Evolutionary conservation across 2,888 invertebrate genomes (phyloP), one percentile per base, ranked within the genome.

Genomic region (Muscina levida): DNA sequence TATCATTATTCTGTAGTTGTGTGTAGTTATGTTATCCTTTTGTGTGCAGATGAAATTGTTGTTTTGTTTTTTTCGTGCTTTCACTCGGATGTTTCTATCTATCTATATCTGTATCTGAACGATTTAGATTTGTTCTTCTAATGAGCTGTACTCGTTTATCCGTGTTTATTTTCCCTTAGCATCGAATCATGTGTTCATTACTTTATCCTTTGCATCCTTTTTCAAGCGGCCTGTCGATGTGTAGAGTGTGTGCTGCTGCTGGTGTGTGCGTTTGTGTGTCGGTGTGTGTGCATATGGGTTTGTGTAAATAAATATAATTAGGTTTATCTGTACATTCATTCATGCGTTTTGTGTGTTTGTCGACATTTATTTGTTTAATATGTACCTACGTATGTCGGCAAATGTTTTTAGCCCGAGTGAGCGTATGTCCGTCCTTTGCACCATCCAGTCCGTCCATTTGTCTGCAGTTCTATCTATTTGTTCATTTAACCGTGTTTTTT

Each of bases 251-350:
- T n/a, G n/a, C n/a, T n/a, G n/a, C n/a, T n/a, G n/a, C 15, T 72
- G 56, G 56, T 51, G 44, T 10, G 1, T 42, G 10, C 11, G 6
- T 15, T 5, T 17, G 42, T 22, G n/a, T 51, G 22, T 76, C 68
- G 22, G 56, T 71, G 59, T 75, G 44, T 68, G 74, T 57, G 65
- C 13, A n/a, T 31, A 11, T 31, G 15, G 37, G 3, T 37, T 31
- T 62, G 10, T 42, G 22, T 62, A 62, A 62, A 62, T 73, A 80
- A 80, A 73, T 77, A 77, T 77, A 81, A 77, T 81, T 81, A 77
- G 80, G 51, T 77, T 77, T 77, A 77, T 74, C 73, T 71, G 62
- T 70, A 42, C 44, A 51, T 75, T 39, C 68, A 13, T 62, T 24
- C 62, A 17, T 65, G n/a, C 44, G 51, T 51, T 72, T 62, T 39